Base-by-base conservation (phyloP, 2,888 invertebrate genomes). In the Aleiodes leptofemur region DNA sequence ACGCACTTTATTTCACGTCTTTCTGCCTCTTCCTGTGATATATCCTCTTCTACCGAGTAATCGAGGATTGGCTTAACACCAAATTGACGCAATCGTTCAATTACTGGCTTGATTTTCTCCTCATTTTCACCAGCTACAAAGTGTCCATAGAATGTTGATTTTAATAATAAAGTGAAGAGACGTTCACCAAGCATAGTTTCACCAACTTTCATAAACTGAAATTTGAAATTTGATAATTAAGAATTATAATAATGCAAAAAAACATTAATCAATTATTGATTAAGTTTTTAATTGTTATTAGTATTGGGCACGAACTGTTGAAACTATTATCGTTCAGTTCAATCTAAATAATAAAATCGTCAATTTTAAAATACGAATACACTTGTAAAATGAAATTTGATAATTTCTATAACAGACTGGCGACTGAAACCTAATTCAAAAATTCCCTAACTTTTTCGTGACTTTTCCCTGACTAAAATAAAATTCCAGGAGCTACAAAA, bases 1-100 rank as follows among this genome's bases (percentile, higher is more conserved):
- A 92, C 93, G 92, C 92, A 98, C 98, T 95, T 95, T 90, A 98
- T 95, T 94, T 98, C 98, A 81, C 96, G 94, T 89, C 97, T 95
- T 89, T 96, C 96, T 0, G 98, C 99, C 89, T 98, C 96, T 87
- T 98, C 97, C 86, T 96, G 95, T 16, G 95, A 93, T 82, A 97
- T 91, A 89, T 99, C 99, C 88, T 98, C 97, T 90, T 99, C 99
- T 0, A 98, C 99, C 77, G 98, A 98, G 91, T 99, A 99, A 90
- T 99, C 99, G 80, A 99, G 94, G 88, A 99, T 99, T 68, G 99
- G 97, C 90, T 99, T 99, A 14, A 99, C 99, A 66, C 99, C 99
- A 90, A 98, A 99, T 76, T 96, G 95, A 75, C 96, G 93, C 87
- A 99, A 91, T 87, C 96, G 93, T 88, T 96, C 95, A 83, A 98